These are phyloP conservation scores for Paramuricea clavata DNA, from an alignment of 92 coral and sea anemone genomes.

Conservation along the genomic window DNA sequence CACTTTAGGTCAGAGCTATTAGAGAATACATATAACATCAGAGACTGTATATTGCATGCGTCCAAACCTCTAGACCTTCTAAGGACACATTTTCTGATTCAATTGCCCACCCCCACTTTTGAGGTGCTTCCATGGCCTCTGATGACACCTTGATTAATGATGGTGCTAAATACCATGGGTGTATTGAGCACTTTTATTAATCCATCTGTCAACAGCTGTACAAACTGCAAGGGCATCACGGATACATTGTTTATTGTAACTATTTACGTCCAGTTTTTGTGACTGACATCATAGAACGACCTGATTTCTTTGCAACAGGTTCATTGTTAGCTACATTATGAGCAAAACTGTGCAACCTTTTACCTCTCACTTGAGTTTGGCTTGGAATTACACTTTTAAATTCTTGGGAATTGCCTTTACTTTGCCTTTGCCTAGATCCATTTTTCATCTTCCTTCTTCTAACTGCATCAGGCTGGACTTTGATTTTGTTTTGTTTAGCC, in stretches of 20 bases:
- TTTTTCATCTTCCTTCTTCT: slow-evolving; percentile 29
- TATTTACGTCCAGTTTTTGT: slow-evolving; percentile 19
- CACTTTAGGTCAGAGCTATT: too few species aligned
- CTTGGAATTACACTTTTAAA: slow-evolving; percentile 39
- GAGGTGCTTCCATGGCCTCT: too few species aligned
- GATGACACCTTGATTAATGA: too few species aligned
- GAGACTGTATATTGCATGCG: too few species aligned
- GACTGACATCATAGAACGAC: slow-evolving; percentile 25
- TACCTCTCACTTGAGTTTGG: slow-evolving; percentile 24
- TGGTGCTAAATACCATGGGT: too few species aligned
- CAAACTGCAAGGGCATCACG: too few species aligned
- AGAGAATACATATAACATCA: too few species aligned
- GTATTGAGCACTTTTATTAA: too few species aligned
- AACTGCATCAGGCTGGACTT: slow-evolving; percentile 47
- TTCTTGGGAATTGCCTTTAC: slow-evolving; percentile 27
- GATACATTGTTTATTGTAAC: not conserved
- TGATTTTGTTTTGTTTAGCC: slow-evolving; percentile 23
- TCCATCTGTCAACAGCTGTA: too few species aligned
- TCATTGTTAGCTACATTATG: slow-evolving; percentile 34
- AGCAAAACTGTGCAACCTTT: slow-evolving; percentile 45
- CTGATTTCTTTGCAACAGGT: slow-evolving; percentile 41
- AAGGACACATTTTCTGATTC: too few species aligned
- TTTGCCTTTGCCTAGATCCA: slow-evolving; percentile 48
- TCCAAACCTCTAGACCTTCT: too few species aligned
- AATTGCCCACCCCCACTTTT: too few species aligned